Evolutionary conservation across 1,140 invertebrate species (phyloP).

Genomic region (Solenopsis fugax): DNA sequence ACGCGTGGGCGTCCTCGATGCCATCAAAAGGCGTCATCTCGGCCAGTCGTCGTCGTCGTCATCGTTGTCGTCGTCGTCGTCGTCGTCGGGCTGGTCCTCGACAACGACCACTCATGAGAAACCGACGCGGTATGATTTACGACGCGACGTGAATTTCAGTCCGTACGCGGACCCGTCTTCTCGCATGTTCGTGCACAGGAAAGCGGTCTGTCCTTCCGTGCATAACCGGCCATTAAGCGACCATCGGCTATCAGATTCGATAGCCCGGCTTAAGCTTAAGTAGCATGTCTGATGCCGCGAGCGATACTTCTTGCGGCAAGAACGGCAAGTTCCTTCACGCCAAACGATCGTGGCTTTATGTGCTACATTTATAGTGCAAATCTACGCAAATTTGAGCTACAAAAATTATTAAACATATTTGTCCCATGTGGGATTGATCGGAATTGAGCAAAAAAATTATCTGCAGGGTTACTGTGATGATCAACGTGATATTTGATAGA

Average conservation of each 20-base stretch:
- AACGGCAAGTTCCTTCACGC: neutral
- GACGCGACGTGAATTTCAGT: slow-evolving; percentile 56
- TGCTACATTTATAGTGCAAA: neutral
- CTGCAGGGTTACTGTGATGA: neutral
- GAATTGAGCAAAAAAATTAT: neutral
- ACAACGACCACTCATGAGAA: slow-evolving; percentile 35
- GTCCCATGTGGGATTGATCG: neutral
- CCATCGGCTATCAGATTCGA: slow-evolving; percentile 53
- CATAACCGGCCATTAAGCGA: slow-evolving; percentile 56
- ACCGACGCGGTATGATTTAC: slow-evolving; percentile 52
- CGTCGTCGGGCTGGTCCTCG: slow-evolving; percentile 17
- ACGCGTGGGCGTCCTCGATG: slow-evolving; percentile 56
- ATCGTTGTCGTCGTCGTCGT: slow-evolving; percentile 42
- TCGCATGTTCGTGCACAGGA: slow-evolving; percentile 8
- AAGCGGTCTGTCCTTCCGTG: slow-evolving; percentile 28
- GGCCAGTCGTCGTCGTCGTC: slow-evolving; percentile 29
- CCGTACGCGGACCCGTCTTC: slow-evolving; percentile 3
- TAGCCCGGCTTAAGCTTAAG: slow-evolving; percentile 50
- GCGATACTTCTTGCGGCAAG: slow-evolving; percentile 14
- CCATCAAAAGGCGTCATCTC: slow-evolving; percentile 34
- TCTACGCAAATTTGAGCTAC: neutral
- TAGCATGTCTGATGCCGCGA: slow-evolving; percentile 31
- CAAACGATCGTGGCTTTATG: neutral
- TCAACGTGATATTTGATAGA: neutral
- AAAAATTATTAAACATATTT: slow-evolving; percentile 28